Conservation (phyloP, 2,888 invertebrate genomes). For the Empis livida region DNA sequence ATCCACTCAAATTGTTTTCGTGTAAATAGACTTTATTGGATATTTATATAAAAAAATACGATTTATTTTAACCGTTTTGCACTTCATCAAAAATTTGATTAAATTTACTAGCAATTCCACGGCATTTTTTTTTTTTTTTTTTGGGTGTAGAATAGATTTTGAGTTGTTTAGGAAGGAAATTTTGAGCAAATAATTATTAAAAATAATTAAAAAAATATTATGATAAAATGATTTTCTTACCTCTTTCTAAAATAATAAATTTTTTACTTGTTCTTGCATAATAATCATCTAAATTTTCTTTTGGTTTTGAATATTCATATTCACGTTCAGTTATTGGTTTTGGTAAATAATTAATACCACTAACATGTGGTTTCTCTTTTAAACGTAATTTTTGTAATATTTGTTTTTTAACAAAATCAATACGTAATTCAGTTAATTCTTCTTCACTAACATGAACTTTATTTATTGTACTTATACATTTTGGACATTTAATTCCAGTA, state of each 20-base stretch:
- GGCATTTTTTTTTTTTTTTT: no score
- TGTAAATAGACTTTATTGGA: no score
- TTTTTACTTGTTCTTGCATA: constrained; percentile 76
- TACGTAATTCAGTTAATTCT: constrained; percentile 53
- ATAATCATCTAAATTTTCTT: constrained; percentile 56
- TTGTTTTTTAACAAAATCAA: constrained; percentile 74
- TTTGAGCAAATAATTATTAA: no score
- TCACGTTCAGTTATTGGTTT: constrained; percentile 52
- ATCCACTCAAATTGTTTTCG: no score
- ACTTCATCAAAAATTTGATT: no score
- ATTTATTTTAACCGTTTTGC: no score
- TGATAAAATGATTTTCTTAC: constrained; percentile 38
- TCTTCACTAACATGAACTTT: constrained; percentile 37
- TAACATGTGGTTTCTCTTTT: constrained; percentile 51
- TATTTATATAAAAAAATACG: no score
- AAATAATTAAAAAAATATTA: neutral
- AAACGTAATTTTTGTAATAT: constrained; percentile 67
- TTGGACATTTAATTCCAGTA: constrained; percentile 22
- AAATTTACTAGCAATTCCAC: no score
- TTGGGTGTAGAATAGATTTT: no score
- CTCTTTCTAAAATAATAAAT: constrained; percentile 67
- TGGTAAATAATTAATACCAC: constrained; percentile 49
- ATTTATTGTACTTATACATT: constrained; percentile 17
- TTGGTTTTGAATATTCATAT: constrained; percentile 21
- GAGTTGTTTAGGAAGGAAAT: no score